Percentiles rank a stretch among this genome's conserved stretches.
phyloP scores from a whole-genome alignment of 2,888 invertebrate genomes.

The Sipha maydis region DNA sequence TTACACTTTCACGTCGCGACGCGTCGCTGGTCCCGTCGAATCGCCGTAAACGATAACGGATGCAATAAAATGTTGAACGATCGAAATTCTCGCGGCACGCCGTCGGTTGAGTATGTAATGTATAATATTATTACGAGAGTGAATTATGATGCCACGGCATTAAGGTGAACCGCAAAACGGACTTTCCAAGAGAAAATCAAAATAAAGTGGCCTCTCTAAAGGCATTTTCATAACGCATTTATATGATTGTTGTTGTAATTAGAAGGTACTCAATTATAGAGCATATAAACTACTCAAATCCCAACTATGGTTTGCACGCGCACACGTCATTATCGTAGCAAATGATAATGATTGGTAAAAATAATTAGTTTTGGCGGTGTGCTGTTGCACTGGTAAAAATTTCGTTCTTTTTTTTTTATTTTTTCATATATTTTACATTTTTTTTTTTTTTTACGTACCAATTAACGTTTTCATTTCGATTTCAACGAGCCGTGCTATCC shows the following conservation, averaged over 20 bases:
- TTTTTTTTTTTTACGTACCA: neutral
- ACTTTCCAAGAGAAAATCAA: neutral
- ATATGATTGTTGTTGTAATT: neutral
- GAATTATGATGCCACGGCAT: neutral
- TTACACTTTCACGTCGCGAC: too few species aligned
- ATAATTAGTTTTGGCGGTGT: too few species aligned
- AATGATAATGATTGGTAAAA: neutral
- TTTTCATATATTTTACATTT: neutral
- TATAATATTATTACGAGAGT: neutral
- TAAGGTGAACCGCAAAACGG: neutral
- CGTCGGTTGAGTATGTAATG: neutral
- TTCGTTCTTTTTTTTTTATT: neutral
- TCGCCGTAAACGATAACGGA: too few species aligned
- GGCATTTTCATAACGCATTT: neutral
- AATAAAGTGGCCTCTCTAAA: neutral
- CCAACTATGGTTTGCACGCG: neutral
- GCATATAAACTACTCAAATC: neutral
- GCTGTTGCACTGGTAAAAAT: neutral
- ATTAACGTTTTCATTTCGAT: constrained; percentile 19
- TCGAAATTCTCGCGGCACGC: neutral
- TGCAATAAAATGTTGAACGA: too few species aligned
- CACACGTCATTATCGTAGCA: neutral
- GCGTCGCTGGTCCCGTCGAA: too few species aligned
- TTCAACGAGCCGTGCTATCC: constrained; percentile 30
- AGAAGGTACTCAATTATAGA: neutral